Percentiles rank a stretch among this genome's conserved stretches.
These are phyloP conservation scores for Sphaerophoria rueppellii DNA, from an alignment of 2,888 invertebrate species.

Conservation along the genomic window DNA sequence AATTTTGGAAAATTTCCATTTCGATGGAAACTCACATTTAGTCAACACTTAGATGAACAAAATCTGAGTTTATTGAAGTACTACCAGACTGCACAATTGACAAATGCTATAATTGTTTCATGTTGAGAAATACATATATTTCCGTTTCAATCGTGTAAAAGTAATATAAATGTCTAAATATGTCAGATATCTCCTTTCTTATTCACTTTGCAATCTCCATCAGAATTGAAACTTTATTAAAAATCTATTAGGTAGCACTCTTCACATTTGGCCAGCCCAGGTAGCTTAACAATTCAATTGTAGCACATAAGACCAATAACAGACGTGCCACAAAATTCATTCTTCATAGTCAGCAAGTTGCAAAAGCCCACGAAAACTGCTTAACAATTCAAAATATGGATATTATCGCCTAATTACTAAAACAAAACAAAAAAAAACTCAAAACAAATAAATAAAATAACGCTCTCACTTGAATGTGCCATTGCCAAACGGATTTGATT, in stretches of 20 bases:
- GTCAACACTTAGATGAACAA: no score
- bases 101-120: no score
- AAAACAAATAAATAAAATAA: conserved; percentile 44
- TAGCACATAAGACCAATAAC: conserved; percentile 27
- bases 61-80: no score
- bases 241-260: conserved; percentile 50
- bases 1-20: no score
- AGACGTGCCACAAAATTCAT: conserved; percentile 38
- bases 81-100: no score
- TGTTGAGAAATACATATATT: not conserved
- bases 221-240: conserved; percentile 8
- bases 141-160: conserved; percentile 3
- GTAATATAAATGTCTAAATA: not conserved
- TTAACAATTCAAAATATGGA: not conserved
- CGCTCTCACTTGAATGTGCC: conserved; percentile 51
- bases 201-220: not conserved
- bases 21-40: no score
- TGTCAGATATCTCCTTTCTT: conserved; percentile 5
- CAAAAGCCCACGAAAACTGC: not conserved
- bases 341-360: not conserved
- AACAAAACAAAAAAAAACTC: not conserved
- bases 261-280: conserved; percentile 42
- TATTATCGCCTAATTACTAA: no score
- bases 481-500: conserved; percentile 65
- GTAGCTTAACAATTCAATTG: no score